These are phyloP conservation scores for Ascaphus truei DNA, from an alignment of 2,113 vertebrate species.

Conservation along the genomic window DNA sequence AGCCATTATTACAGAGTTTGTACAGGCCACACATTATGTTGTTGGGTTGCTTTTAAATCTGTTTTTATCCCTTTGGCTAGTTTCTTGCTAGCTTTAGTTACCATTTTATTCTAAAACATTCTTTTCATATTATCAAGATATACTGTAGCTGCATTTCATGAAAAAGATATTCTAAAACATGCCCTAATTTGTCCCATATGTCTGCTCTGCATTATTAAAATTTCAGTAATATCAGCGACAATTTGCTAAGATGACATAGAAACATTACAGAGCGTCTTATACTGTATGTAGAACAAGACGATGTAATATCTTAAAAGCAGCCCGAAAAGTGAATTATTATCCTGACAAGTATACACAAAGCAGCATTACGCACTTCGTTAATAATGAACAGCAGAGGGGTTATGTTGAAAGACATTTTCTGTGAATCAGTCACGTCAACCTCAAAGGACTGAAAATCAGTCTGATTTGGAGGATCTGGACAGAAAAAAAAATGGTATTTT, in stretches of 20 bases:
- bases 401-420: neutral
- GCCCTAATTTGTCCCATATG: conserved; percentile 6
- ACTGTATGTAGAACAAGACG: neutral
- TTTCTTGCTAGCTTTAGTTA: neutral
- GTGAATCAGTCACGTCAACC: neutral
- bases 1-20: neutral
- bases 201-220: neutral
- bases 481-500: no score
- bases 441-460: no score
- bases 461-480: no score
- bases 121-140: conserved; percentile 21
- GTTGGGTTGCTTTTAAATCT: conserved; percentile 4
- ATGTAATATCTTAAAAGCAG: neutral
- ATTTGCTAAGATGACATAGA: neutral
- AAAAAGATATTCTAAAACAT: conserved; percentile 5
- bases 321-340: neutral
- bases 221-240: conserved; percentile 1
- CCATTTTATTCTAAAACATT: neutral
- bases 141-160: conserved; percentile 10
- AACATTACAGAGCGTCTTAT: conserved; percentile 1
- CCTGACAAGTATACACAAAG: neutral
- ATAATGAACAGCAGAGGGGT: neutral
- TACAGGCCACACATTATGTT: neutral
- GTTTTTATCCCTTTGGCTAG: neutral
- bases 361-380: neutral